Base-by-base conservation (phyloP, 2,797 vertebrate species). In the Sebastes flavidus region DNA sequence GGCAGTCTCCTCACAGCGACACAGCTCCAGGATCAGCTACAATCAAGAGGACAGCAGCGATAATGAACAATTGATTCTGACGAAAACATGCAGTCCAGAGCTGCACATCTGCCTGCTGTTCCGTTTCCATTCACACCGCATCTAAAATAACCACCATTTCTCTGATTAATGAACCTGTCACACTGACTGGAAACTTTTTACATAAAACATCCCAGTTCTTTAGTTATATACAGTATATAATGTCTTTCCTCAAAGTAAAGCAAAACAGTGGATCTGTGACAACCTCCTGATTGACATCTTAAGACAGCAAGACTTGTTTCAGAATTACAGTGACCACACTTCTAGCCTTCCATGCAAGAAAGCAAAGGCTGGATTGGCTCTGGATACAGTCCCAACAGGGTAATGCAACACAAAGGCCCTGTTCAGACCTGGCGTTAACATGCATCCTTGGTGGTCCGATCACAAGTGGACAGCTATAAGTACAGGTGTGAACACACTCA, bases 21-120 rank as follows among this genome's bases (percentile, higher is more conserved):
- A 95, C 34, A 95, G 59, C 71, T 95, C 94, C 76, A 95, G 78
- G 68, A 95, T 94, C 62, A 95, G 86, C 94, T 95, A 12, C 46
- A 85, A 81, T 59, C 30, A 2, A 87, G 27, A 87, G 11, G 4
- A 56, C 4, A 86, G n/a, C 12, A 54, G 30, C 6, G 46, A 58
- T 4, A 49, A 77, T 61, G 1, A 84, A 59, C 7, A 29, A 42
- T 2, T 36, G 10, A 54, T 13, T 56, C 8, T 3, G 5, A 49
- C 0, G 8, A 42, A 34, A 61, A 30, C 11, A 72, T 22, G 4
- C 6, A 29, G 22, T 4, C 2, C 2, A 56, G 4, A 60, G 42
- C 1, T 52, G 66, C 7, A 20, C 2, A 36, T 34, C 36, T 18
- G 12, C 20, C 24, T 22, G 32, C n/a, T 63, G 2, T 20, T 58